phyloP scores from a whole-genome alignment of 1,140 invertebrate species.

The Bradynema listronoti region DNA sequence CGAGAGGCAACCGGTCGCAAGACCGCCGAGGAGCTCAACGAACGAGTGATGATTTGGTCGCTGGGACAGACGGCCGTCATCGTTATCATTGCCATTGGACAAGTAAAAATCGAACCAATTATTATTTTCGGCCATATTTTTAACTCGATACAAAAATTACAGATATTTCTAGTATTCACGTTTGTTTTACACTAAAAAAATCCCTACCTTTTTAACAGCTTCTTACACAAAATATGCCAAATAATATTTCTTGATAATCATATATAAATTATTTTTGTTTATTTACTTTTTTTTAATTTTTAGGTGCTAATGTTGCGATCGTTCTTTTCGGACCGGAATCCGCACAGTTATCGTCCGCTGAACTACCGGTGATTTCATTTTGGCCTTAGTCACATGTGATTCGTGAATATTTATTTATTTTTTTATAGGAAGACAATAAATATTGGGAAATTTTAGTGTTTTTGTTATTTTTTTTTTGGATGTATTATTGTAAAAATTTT shows the following conservation, averaged over 20 bases:
- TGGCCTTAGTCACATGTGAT: too few relatives aligned
- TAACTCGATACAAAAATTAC: background rate
- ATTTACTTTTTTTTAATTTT: constrained; percentile 13
- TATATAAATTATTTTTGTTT: too few relatives aligned
- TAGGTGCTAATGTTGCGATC: constrained; percentile 26
- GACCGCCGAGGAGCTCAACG: constrained; percentile 87
- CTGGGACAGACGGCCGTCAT: constrained; percentile 78
- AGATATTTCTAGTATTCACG: background rate
- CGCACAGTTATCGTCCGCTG: too few relatives aligned
- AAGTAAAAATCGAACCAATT: constrained; percentile 64
- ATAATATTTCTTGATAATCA: background rate
- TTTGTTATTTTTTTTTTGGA: too few relatives aligned
- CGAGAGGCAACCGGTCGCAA: constrained; percentile 86
- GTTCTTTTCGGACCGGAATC: constrained; percentile 32
- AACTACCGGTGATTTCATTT: too few relatives aligned
- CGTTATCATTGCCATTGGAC: constrained; percentile 73
- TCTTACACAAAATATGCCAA: background rate
- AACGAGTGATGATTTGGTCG: constrained; percentile 85
- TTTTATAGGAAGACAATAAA: too few relatives aligned
- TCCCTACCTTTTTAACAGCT: background rate
- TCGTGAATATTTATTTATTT: too few relatives aligned
- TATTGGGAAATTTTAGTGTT: too few relatives aligned
- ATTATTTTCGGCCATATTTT: background rate
- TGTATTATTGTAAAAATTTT: too few relatives aligned
- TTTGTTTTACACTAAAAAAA: background rate